A percentile compares a stretch with the other conserved stretches of the same genome.
Conservation (phyloP, 2,888 invertebrate species). For the Pomacea canaliculata region DNA sequence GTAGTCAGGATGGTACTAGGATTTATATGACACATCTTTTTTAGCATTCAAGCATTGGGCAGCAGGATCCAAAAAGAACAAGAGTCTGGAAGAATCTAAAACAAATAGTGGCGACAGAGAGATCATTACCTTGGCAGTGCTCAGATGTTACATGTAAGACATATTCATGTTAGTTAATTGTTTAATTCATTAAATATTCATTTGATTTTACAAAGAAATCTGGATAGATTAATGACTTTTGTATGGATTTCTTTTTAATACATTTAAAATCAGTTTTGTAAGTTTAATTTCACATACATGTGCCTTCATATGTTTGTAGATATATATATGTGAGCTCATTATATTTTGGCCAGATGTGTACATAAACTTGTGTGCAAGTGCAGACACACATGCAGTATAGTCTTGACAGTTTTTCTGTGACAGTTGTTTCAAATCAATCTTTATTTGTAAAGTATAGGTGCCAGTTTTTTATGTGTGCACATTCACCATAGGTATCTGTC, state of each 20-base stretch:
- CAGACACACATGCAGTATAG: too few relatives aligned
- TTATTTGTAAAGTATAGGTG: too few relatives aligned
- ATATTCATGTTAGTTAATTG: too few relatives aligned
- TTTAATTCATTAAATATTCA: too few relatives aligned
- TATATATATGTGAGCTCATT: background rate
- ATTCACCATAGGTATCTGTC: too few relatives aligned
- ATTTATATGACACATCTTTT: constrained; percentile 32
- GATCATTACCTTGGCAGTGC: constrained; percentile 82
- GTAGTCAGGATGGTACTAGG: too few relatives aligned
- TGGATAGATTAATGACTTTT: background rate
- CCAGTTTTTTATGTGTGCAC: too few relatives aligned
- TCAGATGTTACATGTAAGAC: constrained; percentile 82
- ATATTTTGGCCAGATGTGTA: too few relatives aligned
- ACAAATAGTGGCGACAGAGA: constrained; percentile 87
- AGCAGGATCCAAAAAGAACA: constrained; percentile 76
- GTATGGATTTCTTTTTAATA: background rate
- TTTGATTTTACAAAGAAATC: too few relatives aligned
- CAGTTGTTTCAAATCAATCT: too few relatives aligned
- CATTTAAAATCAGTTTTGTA: background rate
- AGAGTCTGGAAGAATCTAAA: constrained; percentile 89
- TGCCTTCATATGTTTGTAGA: background rate
- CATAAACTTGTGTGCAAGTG: too few relatives aligned
- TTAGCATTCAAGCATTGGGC: constrained; percentile 71
- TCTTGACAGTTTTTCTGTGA: too few relatives aligned
- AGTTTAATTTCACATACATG: background rate